Base-by-base conservation (phyloP, 2,113 vertebrate genomes). In the Antennarius striatus region DNA sequence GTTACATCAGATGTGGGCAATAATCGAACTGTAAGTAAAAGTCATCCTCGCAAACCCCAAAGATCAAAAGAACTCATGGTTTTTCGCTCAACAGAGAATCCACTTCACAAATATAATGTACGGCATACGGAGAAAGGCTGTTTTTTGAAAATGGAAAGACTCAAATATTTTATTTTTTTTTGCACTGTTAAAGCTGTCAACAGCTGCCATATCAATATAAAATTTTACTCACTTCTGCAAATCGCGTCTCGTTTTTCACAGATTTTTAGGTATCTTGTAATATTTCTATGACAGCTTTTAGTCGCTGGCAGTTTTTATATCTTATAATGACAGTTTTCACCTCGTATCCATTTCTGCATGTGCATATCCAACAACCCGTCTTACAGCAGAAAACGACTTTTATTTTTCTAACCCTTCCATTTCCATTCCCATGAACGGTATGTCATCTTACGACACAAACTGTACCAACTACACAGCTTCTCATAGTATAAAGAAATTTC, bases 1-100 rank as follows among this genome's bases (percentile, higher is more conserved):
- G 46, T 83, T 80, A 17, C 72, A 53, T 83, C 80, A 87, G 42
- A 66, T 36, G 32, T 3, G 7, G 32, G 5, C 32, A 7, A 36
- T 36, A 36, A 36, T 36, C 32, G 32, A 36, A 36, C 32, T 36
- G 32, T 4, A 36, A 36, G 55, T 61, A 22, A 61, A 65, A 59
- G 40, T 15, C 48, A 32, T 51, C 49, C 58, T 64, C 51, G 49
- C 10, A 45, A 45, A 11, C 6, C 42, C 10, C 5, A 30, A 36
- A 7, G 32, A 36, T 36, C 32, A 29, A 52, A 52, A 52, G 4
- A 28, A 9, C 22, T 17, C 7, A 15, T 7, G n/a, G n/a, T 7
- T 28, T 3, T 10, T 9, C 50, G 10, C 15, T 53, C 1, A 10
- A 22, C 17, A 53, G 13, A 13, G 22, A 11, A 29, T 22, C 17